These are phyloP conservation scores for Porites evermanni DNA, from an alignment of 92 coral and sea anemone species.

Conservation along the genomic window DNA sequence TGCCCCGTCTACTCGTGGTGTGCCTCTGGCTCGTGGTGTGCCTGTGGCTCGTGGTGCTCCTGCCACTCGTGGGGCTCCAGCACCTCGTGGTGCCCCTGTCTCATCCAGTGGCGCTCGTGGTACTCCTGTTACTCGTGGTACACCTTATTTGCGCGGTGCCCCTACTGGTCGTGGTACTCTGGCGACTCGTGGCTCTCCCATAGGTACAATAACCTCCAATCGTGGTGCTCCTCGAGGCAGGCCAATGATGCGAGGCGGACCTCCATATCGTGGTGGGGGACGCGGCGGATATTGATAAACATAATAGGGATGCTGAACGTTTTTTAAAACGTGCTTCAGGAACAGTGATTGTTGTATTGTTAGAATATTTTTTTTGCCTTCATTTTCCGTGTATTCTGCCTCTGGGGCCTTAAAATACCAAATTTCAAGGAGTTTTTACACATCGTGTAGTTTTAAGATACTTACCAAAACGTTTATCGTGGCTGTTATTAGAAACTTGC, in stretches of 20 bases:
- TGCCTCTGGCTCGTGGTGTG: constrained; percentile 28
- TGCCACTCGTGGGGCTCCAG: constrained; percentile 58
- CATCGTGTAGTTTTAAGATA: not conserved
- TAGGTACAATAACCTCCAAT: constrained; percentile 33
- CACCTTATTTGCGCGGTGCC: constrained; percentile 46
- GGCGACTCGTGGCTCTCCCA: constrained; percentile 39
- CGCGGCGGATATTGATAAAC: constrained; percentile 45
- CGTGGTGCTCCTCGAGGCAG: constrained; percentile 51
- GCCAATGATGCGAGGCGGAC: constrained; percentile 46
- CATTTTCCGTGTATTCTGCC: too few relatives aligned
- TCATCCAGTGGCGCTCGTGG: constrained; percentile 44
- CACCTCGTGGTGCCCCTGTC: constrained; percentile 54
- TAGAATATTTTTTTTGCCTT: too few relatives aligned
- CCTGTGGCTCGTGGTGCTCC: constrained; percentile 25
- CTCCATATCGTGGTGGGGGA: constrained; percentile 59
- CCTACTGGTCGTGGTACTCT: constrained; percentile 22
- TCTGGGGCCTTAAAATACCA: not conserved
- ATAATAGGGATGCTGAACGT: not conserved
- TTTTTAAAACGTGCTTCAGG: not conserved
- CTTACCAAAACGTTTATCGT: not conserved
- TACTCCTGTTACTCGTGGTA: constrained; percentile 26
- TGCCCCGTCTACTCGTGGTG: constrained; percentile 51
- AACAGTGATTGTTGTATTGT: too few relatives aligned
- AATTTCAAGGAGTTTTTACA: not conserved
- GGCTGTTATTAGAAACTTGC: not conserved